Percentiles rank a stretch among this genome's conserved stretches.
phyloP scores from a whole-genome alignment of 1,140 invertebrate species.

The Akabosia matsudoensis region DNA sequence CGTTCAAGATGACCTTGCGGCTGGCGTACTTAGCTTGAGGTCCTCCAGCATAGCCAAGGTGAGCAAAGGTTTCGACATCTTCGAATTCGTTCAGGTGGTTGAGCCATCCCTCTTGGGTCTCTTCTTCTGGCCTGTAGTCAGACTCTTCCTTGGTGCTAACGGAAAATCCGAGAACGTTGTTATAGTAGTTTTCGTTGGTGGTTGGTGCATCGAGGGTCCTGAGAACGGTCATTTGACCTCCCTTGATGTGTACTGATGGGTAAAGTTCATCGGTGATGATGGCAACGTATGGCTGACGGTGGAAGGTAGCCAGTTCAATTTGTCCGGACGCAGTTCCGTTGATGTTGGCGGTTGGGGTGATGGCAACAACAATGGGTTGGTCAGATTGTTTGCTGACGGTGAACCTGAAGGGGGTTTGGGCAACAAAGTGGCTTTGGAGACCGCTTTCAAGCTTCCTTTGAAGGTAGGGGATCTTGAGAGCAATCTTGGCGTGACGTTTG shows the following conservation, averaged over 20 bases:
- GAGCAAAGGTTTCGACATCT: neutral
- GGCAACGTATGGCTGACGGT: slow-evolving; percentile 43
- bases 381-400: slow-evolving; percentile 24
- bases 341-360: slow-evolving; percentile 41
- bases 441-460: slow-evolving; percentile 42
- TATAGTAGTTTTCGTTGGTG: neutral
- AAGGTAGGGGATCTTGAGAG: slow-evolving; percentile 42
- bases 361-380: slow-evolving; percentile 31
- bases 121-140: slow-evolving; percentile 36
- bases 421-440: slow-evolving; percentile 37
- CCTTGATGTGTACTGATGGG: slow-evolving; percentile 35
- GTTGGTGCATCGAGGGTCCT: slow-evolving; percentile 8
- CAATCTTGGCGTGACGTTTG: slow-evolving; percentile 39
- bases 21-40: slow-evolving; percentile 23
- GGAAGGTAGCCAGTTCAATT: slow-evolving; percentile 41
- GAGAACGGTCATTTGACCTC: slow-evolving; percentile 40
- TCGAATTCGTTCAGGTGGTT: slow-evolving; percentile 35
- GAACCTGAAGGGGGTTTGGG: slow-evolving; percentile 37
- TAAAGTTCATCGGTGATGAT: slow-evolving; percentile 44
- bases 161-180: slow-evolving; percentile 30
- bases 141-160: slow-evolving; percentile 30
- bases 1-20: slow-evolving; percentile 35
- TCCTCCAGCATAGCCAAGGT: slow-evolving; percentile 37
- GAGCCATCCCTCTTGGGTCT: slow-evolving; percentile 34
- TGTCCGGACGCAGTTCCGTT: slow-evolving; percentile 28